Percentiles rank a stretch among this genome's conserved stretches.
Evolutionary conservation across 2,113 vertebrate species (phyloP).

Genomic region (Copsychus sechellarum): DNA sequence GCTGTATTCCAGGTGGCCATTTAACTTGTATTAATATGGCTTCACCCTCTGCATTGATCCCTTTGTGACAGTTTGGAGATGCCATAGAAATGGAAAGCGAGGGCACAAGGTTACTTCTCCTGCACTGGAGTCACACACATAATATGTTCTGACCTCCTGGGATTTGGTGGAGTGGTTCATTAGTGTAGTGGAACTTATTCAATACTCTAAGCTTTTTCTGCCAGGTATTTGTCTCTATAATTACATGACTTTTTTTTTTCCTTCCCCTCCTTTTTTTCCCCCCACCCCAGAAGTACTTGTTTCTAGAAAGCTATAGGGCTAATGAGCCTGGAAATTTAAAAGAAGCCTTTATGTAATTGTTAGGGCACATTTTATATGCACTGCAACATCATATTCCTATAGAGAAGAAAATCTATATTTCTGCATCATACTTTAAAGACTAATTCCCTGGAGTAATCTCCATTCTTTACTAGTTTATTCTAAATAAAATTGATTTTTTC

Average conservation of each 20-base stretch:
- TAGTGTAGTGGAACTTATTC: slow-evolving; percentile 11
- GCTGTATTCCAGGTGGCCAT: slow-evolving; percentile 7
- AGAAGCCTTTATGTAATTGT: slow-evolving; percentile 41
- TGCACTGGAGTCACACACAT: background rate
- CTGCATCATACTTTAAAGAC: slow-evolving; percentile 60
- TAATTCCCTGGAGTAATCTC: slow-evolving; percentile 63
- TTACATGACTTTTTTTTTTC: background rate
- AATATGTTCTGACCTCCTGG: background rate
- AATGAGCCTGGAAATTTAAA: slow-evolving; percentile 10
- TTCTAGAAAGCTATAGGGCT: background rate
- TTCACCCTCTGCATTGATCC: background rate
- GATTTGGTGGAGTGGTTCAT: slow-evolving; percentile 4
- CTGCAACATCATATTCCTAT: slow-evolving; percentile 16
- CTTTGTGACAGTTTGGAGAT: slow-evolving; percentile 7
- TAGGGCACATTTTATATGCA: slow-evolving; percentile 23
- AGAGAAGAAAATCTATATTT: slow-evolving; percentile 64
- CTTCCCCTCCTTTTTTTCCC: too few relatives aligned
- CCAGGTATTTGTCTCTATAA: background rate
- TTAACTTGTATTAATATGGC: background rate
- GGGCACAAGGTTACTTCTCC: slow-evolving; percentile 36
- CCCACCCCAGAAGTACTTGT: background rate
- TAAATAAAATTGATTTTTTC: slow-evolving; percentile 71
- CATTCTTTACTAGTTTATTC: slow-evolving; percentile 64
- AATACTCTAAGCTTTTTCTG: background rate
- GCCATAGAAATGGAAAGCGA: slow-evolving; percentile 45